Conservation (phyloP, 2,113 vertebrate genomes). For the Dasyprocta punctata region DNA sequence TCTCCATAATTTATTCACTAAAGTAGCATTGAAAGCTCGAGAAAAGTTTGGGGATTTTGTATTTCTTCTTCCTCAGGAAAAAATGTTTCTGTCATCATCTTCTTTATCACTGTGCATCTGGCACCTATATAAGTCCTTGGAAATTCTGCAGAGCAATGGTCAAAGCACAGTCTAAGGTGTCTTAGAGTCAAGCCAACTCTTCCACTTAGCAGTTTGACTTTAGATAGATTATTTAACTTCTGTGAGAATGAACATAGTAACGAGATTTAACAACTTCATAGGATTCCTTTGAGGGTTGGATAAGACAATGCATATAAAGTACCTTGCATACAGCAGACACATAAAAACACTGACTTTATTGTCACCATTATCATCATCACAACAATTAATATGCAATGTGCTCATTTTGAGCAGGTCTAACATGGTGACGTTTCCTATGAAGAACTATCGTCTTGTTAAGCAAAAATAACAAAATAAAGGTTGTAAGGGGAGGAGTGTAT, state of each 20-base stretch:
- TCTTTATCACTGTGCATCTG: background rate
- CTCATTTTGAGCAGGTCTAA: background rate
- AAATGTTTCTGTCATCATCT: background rate
- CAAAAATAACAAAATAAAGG: slow-evolving; percentile 52
- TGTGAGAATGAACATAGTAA: background rate
- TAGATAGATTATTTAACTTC: background rate
- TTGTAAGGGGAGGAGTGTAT: background rate
- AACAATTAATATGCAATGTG: background rate
- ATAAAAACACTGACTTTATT: background rate
- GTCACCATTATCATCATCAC: background rate
- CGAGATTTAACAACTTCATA: background rate
- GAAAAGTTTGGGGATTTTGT: background rate
- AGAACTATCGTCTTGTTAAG: background rate
- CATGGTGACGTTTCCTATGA: background rate
- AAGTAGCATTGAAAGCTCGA: background rate
- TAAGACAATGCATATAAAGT: background rate
- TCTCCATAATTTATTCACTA: background rate
- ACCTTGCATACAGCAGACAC: background rate
- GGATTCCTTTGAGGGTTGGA: background rate
- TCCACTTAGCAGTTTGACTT: background rate
- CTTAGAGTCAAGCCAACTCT: background rate
- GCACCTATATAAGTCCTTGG: background rate
- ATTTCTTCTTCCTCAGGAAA: background rate
- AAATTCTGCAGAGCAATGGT: accelerated
- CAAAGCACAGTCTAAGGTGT: background rate